These are phyloP conservation scores for Etia nguti DNA, from an alignment of 2,113 vertebrate species.

Conservation along the genomic window DNA sequence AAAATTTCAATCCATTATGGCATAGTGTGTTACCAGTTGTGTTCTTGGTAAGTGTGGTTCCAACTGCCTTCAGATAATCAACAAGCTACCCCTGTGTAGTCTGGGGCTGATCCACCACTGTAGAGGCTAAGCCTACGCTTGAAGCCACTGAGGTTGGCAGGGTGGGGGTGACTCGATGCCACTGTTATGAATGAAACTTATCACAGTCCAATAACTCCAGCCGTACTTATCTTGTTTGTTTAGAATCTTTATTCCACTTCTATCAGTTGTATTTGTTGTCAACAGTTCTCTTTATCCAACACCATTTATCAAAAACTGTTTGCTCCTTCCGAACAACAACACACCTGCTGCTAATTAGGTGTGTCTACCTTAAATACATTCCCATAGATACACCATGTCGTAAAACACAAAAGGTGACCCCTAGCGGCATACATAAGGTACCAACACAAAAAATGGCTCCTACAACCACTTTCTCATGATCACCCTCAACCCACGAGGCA, in stretches of 20 bases:
- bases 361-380: not conserved
- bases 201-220: not conserved
- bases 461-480: not conserved
- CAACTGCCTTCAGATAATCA: not conserved
- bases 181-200: not conserved
- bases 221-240: not conserved
- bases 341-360: not conserved
- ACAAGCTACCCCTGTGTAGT: not conserved
- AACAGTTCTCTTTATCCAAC: not conserved
- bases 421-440: not conserved
- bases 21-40: not conserved
- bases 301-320: not conserved
- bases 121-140: not conserved
- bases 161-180: rapidly evolving
- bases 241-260: not conserved
- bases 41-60: not conserved
- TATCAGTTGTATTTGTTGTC: not conserved
- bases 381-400: not conserved
- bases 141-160: not conserved
- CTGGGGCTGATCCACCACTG: not conserved
- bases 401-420: not conserved
- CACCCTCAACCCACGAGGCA: not conserved
- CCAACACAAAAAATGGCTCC: not conserved
- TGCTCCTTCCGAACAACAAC: not conserved
- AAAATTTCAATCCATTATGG: not conserved